Percentiles rank a stretch among this genome's conserved stretches.
Evolutionary conservation across 2,797 vertebrate species (phyloP).

Genomic region (Rhinoraja longicauda): DNA sequence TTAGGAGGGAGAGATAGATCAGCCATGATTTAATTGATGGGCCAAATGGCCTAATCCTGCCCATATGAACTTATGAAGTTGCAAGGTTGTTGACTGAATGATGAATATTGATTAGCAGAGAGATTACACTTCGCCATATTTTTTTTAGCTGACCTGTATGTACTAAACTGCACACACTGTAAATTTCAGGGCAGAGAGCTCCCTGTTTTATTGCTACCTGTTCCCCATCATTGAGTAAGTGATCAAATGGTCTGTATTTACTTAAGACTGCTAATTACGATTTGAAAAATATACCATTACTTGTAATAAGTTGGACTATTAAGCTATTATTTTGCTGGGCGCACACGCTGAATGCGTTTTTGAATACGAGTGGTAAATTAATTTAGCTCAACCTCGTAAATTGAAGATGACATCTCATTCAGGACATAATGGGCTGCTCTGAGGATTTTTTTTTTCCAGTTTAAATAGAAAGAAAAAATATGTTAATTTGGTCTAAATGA

Average conservation of each 20-base stretch:
- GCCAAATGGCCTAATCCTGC: too few species aligned
- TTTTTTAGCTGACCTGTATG: not conserved
- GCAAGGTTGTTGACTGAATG: not conserved
- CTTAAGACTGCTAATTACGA: slow-evolving; percentile 39
- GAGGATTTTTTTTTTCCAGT: not conserved
- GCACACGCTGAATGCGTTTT: slow-evolving; percentile 40
- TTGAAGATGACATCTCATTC: slow-evolving; percentile 46
- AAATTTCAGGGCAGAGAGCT: not conserved
- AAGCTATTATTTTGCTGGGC: slow-evolving; percentile 41
- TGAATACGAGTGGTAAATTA: slow-evolving; percentile 46
- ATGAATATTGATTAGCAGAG: not conserved
- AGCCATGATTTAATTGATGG: too few species aligned
- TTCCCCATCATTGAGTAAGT: slow-evolving; percentile 30
- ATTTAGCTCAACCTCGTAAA: slow-evolving; percentile 47
- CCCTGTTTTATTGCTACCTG: not conserved
- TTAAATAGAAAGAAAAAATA: not conserved
- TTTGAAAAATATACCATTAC: slow-evolving; percentile 40
- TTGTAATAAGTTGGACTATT: slow-evolving; percentile 44
- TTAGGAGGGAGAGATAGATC: too few species aligned
- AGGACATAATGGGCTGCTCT: slow-evolving; percentile 29
- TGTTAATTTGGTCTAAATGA: slow-evolving; percentile 23
- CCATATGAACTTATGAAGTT: not conserved
- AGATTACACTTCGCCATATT: not conserved
- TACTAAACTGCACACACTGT: not conserved
- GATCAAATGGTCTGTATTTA: slow-evolving; percentile 36